Conservation (phyloP, 1,140 invertebrate species). For the Zophobas atratus region DNA sequence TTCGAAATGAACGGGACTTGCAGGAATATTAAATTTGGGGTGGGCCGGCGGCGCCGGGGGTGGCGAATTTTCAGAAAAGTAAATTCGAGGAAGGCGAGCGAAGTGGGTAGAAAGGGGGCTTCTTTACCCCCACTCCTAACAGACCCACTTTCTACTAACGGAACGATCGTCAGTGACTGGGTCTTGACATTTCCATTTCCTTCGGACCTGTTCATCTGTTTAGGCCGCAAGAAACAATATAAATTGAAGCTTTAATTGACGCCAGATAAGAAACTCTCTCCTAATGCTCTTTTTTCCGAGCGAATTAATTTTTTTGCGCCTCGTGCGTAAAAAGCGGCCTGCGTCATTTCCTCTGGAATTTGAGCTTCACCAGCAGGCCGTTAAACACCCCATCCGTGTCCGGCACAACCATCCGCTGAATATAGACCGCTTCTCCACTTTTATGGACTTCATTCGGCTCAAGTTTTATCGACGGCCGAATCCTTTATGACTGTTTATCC, state of each 20-base stretch:
- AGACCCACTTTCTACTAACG: too few relatives aligned
- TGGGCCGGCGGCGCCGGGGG: background rate
- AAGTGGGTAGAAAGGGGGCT: too few relatives aligned
- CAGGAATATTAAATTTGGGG: conserved; percentile 26
- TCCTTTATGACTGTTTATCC: conserved; percentile 19
- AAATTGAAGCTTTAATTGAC: background rate
- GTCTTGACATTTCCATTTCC: too few relatives aligned
- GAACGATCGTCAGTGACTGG: too few relatives aligned
- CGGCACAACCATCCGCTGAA: background rate
- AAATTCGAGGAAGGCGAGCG: background rate
- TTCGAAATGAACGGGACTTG: conserved; percentile 26
- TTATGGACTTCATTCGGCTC: conserved; percentile 12
- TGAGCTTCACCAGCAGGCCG: background rate
- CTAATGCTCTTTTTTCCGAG: conserved; percentile 12
- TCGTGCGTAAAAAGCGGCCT: conserved; percentile 7
- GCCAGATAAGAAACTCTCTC: background rate
- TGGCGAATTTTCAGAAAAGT: background rate
- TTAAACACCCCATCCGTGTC: conserved; percentile 7
- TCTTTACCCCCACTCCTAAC: too few relatives aligned
- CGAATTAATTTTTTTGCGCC: conserved; percentile 12
- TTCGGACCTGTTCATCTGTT: too few relatives aligned
- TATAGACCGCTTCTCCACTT: background rate
- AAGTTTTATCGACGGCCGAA: conserved; percentile 19
- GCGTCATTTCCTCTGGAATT: conserved; percentile 12
- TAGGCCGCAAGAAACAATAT: too few relatives aligned